Evolutionary conservation across 2,888 invertebrate genomes (phyloP).

Genomic region (Pocota personata): DNA sequence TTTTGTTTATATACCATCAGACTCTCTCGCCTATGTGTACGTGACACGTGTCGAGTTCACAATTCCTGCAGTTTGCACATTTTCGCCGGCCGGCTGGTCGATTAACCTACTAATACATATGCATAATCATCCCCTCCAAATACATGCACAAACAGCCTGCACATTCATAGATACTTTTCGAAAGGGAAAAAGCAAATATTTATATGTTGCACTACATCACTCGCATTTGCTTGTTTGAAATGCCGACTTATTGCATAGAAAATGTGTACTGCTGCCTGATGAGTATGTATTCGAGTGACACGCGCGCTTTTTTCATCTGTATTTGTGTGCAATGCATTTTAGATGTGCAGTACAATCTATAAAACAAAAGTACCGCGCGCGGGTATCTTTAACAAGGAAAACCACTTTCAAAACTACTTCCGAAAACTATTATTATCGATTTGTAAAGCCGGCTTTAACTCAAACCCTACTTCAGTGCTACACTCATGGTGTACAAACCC

Average conservation of each 20-base stretch:
- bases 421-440: constrained; percentile 7
- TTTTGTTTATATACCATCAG: constrained; percentile 4
- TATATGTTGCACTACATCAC: constrained; percentile 53
- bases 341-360: background rate
- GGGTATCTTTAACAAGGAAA: background rate
- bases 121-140: constrained; percentile 42
- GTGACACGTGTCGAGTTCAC: constrained; percentile 67
- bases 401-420: constrained; percentile 21
- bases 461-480: background rate
- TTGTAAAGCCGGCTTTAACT: constrained; percentile 5
- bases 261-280: background rate
- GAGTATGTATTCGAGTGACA: constrained; percentile 20
- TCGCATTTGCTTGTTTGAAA: constrained; percentile 19
- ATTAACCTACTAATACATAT: constrained; percentile 64
- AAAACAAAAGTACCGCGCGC: background rate
- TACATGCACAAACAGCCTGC: background rate
- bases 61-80: constrained; percentile 59
- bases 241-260: constrained; percentile 57
- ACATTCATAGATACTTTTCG: background rate
- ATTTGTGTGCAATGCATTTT: background rate
- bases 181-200: constrained; percentile 44
- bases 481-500: background rate
- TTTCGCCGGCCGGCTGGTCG: constrained; percentile 62
- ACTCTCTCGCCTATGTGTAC: background rate
- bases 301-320: constrained; percentile 20